phyloP scores from a whole-genome alignment of 2,888 invertebrate genomes.

The Calameuta filiformis region DNA sequence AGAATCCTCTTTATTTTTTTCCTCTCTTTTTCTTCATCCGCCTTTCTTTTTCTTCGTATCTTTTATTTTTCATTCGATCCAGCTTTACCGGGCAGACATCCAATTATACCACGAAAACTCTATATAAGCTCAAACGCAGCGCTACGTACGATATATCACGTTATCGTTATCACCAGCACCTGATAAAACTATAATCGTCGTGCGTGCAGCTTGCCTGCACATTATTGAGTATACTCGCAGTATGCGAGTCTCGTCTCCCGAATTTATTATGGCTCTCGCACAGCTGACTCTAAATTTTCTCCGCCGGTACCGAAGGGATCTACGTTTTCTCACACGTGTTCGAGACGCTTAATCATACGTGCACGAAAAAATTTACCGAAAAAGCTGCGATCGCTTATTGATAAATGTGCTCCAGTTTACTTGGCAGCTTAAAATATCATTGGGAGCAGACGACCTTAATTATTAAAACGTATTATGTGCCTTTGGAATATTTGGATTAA shows the following conservation, averaged over 20 bases:
- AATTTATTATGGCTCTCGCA: not conserved
- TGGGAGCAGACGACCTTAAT: not conserved
- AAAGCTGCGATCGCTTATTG: not conserved
- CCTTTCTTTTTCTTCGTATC: not conserved
- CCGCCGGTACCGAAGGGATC: too few species aligned
- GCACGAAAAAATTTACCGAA: not conserved
- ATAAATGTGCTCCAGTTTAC: not conserved
- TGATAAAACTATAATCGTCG: not conserved
- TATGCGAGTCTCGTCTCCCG: not conserved
- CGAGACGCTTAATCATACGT: not conserved
- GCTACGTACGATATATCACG: not conserved
- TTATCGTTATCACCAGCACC: not conserved
- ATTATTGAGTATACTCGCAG: not conserved
- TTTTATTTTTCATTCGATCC: not conserved
- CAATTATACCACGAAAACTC: not conserved
- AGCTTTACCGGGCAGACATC: not conserved
- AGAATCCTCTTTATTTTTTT: not conserved
- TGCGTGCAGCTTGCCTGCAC: not conserved
- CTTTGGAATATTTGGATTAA: not conserved
- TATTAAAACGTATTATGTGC: not conserved
- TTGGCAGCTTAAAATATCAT: not conserved
- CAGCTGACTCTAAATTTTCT: not conserved
- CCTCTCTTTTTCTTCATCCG: not conserved
- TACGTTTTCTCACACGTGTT: too few species aligned
- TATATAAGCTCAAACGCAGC: not conserved